phyloP scores from a whole-genome alignment of 2,797 vertebrate species.

The Lacerta bilineata region DNA sequence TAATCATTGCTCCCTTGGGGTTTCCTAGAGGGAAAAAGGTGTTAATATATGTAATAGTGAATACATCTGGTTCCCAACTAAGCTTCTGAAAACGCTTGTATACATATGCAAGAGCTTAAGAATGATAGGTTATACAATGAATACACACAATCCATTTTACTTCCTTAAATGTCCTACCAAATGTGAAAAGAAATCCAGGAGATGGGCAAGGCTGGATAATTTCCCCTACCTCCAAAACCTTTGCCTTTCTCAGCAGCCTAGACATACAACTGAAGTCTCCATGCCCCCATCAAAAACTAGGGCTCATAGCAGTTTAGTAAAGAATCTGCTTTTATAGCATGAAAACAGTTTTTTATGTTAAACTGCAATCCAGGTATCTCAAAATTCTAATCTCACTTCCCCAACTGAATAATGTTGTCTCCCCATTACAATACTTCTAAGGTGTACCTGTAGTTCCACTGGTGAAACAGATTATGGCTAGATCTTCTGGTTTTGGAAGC shows the following conservation, averaged over 20 bases:
- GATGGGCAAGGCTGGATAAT: not conserved
- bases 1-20: constrained; percentile 85
- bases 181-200: not conserved
- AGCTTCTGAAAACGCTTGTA: not conserved
- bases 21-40: constrained; percentile 77
- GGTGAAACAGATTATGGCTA: constrained; percentile 96
- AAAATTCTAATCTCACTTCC: constrained; percentile 10
- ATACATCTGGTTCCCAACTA: not conserved
- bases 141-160: not conserved
- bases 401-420: constrained; percentile 7
- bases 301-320: not conserved
- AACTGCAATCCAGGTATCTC: not conserved
- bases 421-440: constrained; percentile 36
- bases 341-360: not conserved
- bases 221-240: not conserved
- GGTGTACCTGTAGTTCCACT: constrained; percentile 95
- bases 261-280: not conserved
- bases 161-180: not conserved
- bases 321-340: not conserved
- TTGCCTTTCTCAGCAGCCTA: not conserved
- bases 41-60: constrained; percentile 46
- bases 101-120: not conserved
- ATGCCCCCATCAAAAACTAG: not conserved
- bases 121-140: not conserved
- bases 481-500: constrained; percentile 91